Evolutionary conservation across 2,888 invertebrate genomes (phyloP).

Genomic region (Drosophila prolongata): DNA sequence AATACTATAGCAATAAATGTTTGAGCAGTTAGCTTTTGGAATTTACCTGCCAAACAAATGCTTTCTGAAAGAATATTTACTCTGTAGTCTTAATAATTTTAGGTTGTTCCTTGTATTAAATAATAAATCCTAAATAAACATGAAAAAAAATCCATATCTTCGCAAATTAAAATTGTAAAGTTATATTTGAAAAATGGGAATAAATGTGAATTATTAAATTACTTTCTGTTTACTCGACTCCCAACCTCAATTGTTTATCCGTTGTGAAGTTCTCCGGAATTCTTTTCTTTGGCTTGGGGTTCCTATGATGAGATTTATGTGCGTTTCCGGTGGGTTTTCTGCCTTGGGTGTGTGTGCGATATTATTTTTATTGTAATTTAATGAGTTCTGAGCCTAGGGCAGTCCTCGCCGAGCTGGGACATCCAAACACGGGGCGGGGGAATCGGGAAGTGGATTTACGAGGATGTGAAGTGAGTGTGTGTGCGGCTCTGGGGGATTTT

Average conservation of each 20-base stretch:
- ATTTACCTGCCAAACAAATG: too few species aligned
- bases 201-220: slow-evolving; percentile 18
- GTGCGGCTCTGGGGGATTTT: slow-evolving; percentile 31
- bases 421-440: background rate
- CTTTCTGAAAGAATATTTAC: background rate
- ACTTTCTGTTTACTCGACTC: slow-evolving; percentile 1
- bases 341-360: slow-evolving; percentile 5
- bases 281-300: background rate
- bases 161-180: background rate
- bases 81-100: background rate
- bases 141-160: too few species aligned
- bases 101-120: too few species aligned
- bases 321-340: slow-evolving; percentile 12
- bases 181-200: background rate
- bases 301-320: slow-evolving; percentile 19
- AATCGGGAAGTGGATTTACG: slow-evolving; percentile 1
- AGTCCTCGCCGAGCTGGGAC: background rate
- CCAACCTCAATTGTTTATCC: background rate
- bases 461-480: slow-evolving; percentile 10
- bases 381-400: slow-evolving; percentile 59
- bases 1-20: too few species aligned
- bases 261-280: slow-evolving; percentile 8
- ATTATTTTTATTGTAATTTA: slow-evolving; percentile 66
- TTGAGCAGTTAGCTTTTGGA: too few species aligned
- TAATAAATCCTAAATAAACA: too few species aligned